A percentile compares a stretch with the other conserved stretches of the same genome.
These are phyloP conservation scores for Aethina tumida DNA, from an alignment of 1,140 invertebrate species.

Conservation along the genomic window DNA sequence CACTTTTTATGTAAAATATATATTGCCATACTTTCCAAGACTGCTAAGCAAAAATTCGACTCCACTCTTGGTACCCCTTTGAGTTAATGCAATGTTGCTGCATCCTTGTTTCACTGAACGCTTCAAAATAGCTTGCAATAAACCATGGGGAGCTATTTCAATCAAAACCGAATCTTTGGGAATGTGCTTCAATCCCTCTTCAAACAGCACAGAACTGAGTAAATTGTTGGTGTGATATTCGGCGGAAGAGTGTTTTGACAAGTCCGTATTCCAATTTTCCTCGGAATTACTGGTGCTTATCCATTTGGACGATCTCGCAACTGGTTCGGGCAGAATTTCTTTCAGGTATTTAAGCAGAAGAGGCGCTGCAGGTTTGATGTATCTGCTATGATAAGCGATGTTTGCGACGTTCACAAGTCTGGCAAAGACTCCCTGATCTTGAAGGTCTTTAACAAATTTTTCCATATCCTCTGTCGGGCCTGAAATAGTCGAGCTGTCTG, in stretches of 20 bases:
- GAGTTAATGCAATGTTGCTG: slow-evolving; percentile 69
- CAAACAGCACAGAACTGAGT: slow-evolving; percentile 73
- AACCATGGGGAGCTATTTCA: slow-evolving; percentile 74
- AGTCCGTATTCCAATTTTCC: slow-evolving; percentile 59
- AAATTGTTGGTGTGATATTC: slow-evolving; percentile 93
- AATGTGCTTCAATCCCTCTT: slow-evolving; percentile 67
- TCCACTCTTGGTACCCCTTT: slow-evolving; percentile 63
- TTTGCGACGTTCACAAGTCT: slow-evolving; percentile 70
- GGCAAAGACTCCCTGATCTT: slow-evolving; percentile 69
- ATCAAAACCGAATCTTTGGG: slow-evolving; percentile 70
- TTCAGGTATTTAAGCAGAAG: slow-evolving; percentile 60
- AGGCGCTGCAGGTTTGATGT: slow-evolving; percentile 68
- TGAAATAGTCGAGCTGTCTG: slow-evolving; percentile 77
- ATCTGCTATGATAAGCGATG: slow-evolving; percentile 77
- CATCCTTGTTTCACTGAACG: slow-evolving; percentile 47
- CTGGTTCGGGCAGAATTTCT: slow-evolving; percentile 59
- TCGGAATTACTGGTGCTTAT: slow-evolving; percentile 77
- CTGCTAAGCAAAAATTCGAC: slow-evolving; percentile 54
- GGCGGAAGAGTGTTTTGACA: slow-evolving; percentile 64
- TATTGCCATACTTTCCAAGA: slow-evolving; percentile 56
- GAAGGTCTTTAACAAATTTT: slow-evolving; percentile 57
- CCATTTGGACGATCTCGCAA: slow-evolving; percentile 67
- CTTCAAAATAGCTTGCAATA: slow-evolving; percentile 61
- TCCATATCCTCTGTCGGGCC: slow-evolving; percentile 64
- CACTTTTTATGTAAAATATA: slow-evolving; percentile 4